phyloP scores from a whole-genome alignment of 2,888 invertebrate genomes.

The Ypsolopha sequella region DNA sequence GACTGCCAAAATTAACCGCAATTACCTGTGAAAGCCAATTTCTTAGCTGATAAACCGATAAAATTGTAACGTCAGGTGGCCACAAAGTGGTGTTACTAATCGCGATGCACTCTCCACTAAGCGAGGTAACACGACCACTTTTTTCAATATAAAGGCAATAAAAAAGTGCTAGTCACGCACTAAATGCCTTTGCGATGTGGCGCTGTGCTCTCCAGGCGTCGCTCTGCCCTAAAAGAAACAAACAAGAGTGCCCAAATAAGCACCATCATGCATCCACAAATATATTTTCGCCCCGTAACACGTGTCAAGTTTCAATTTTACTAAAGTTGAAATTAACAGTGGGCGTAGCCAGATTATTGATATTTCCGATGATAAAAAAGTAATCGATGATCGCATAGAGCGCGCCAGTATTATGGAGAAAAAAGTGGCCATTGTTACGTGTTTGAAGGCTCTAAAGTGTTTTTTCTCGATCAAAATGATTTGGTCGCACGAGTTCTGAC shows the following conservation, averaged over 20 bases:
- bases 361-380: slow-evolving; percentile 66
- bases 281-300: slow-evolving; percentile 66
- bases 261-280: slow-evolving; percentile 62
- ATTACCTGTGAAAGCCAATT: slow-evolving; percentile 35
- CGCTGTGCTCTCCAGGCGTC: slow-evolving; percentile 52
- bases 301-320: slow-evolving; percentile 69
- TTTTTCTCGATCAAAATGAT: slow-evolving; percentile 46
- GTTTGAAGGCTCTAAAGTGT: slow-evolving; percentile 21
- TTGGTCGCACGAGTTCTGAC: slow-evolving; percentile 44
- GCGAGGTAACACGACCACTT: slow-evolving; percentile 11
- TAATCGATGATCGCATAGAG: slow-evolving; percentile 66
- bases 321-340: slow-evolving; percentile 66
- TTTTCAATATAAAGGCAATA: slow-evolving; percentile 65
- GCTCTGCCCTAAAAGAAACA: slow-evolving; percentile 54
- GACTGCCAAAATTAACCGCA: slow-evolving; percentile 42
- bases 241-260: slow-evolving; percentile 55
- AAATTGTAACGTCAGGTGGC: slow-evolving; percentile 38
- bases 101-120: slow-evolving; percentile 9
- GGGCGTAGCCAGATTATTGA: slow-evolving; percentile 70
- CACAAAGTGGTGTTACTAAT: slow-evolving; percentile 7
- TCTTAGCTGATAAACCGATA: slow-evolving; percentile 25
- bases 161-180: slow-evolving; percentile 51
- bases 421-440: slow-evolving; percentile 59
- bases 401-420: slow-evolving; percentile 41
- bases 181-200: slow-evolving; percentile 9